A percentile compares a stretch with the other conserved stretches of the same genome.
Evolutionary conservation across 1,140 invertebrate genomes (phyloP).

Genomic region (Scaptomyza pallida): DNA sequence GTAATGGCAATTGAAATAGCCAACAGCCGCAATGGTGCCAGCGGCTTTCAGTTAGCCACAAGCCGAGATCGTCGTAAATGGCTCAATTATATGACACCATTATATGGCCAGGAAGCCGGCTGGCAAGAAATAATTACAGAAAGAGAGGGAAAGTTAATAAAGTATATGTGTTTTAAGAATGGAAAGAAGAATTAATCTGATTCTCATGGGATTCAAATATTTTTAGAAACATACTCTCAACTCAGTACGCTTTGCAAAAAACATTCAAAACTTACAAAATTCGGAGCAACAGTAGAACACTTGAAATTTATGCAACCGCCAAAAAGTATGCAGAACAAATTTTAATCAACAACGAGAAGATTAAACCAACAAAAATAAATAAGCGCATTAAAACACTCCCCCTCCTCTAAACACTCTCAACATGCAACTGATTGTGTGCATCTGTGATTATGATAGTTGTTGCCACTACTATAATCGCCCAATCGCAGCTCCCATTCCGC

Average conservation of each 20-base stretch:
- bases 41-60: slow-evolving; percentile 20
- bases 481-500: not conserved
- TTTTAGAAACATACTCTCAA: too few species aligned
- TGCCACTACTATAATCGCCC: slow-evolving; percentile 23
- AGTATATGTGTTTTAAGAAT: too few species aligned
- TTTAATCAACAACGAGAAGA: not conserved
- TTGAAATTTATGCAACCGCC: not conserved
- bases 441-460: slow-evolving; percentile 37
- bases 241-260: slow-evolving; percentile 8
- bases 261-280: not conserved
- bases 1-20: slow-evolving; percentile 19
- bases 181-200: too few species aligned
- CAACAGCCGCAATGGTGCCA: slow-evolving; percentile 20
- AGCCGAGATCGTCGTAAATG: slow-evolving; percentile 30
- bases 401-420: too few species aligned
- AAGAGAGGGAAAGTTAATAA: too few species aligned
- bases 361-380: not conserved
- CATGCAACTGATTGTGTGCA: slow-evolving; percentile 48
- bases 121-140: slow-evolving; percentile 14
- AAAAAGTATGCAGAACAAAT: slow-evolving; percentile 34
- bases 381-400: not conserved
- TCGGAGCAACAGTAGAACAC: not conserved
- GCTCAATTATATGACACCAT: slow-evolving; percentile 74
- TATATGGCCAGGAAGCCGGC: not conserved
- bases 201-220: too few species aligned